Percentiles rank a stretch among this genome's conserved stretches.
These are phyloP conservation scores for Hyposoter didymator DNA, from an alignment of 2,888 invertebrate genomes.

Conservation along the genomic window DNA sequence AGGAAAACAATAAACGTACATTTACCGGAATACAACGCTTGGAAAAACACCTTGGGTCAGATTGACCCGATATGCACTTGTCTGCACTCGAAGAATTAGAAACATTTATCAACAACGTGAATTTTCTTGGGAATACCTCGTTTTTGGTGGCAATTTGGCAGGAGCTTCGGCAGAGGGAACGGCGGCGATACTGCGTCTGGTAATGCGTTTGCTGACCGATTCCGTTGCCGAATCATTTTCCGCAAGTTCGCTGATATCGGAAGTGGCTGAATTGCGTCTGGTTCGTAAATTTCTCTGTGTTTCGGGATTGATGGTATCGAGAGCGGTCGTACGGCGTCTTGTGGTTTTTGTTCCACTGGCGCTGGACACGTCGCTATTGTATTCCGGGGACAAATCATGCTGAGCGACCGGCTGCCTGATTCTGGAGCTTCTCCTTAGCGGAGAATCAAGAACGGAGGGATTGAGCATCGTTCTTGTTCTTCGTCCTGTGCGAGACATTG, in stretches of 20 bases:
- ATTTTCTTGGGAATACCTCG: conserved; percentile 22
- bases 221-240: conserved; percentile 67
- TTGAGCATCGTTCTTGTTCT: conserved; percentile 62
- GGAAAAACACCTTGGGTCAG: too few species aligned
- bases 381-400: conserved; percentile 71
- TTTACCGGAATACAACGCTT: too few species aligned
- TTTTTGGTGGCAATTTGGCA: conserved; percentile 42
- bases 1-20: too few species aligned
- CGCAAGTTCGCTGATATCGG: conserved; percentile 70
- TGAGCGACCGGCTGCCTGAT: conserved; percentile 68
- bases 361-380: conserved; percentile 66
- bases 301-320: conserved; percentile 53
- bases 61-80: too few species aligned
- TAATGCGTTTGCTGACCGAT: conserved; percentile 53
- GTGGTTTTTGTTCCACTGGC: conserved; percentile 54
- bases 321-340: conserved; percentile 60
- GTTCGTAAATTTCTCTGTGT: conserved; percentile 62
- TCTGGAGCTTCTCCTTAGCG: conserved; percentile 75
- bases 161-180: conserved; percentile 59
- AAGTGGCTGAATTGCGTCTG: conserved; percentile 70
- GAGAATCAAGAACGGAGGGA: conserved; percentile 69
- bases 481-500: conserved; percentile 61
- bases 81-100: too few species aligned
- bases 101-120: too few species aligned
- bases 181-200: conserved; percentile 62